Base-by-base conservation (phyloP, 2,888 invertebrate genomes). In the Piscicola geometra region DNA sequence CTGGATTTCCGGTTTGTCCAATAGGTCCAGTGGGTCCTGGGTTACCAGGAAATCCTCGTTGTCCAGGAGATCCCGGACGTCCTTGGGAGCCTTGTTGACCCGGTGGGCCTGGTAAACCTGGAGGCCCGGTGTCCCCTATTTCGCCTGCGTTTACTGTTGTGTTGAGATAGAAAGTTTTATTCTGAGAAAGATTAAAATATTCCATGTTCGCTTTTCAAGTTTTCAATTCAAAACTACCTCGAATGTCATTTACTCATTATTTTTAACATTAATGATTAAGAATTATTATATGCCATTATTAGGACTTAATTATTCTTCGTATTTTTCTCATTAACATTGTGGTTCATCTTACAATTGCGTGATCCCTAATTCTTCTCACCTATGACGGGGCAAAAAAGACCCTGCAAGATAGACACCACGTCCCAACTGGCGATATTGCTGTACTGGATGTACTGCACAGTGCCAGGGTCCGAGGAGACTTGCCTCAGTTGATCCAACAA, bases 21-120 rank as follows among this genome's bases (percentile, higher is more conserved):
- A 89, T 87, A 0, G 41, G n/a, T 18, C 77, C 77, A 66, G 47
- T 0, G 52, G 89, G 88, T 69, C 93, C 93, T 25, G 90, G 89
- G 1, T 89, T 88, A 21, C 93, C 93, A 82, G 86, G 86, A 35
- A 79, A 77, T 52, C 86, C 86, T 32, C 82, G 82, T 5, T 82
- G 80, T 79, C 91, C 86, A 50, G 25, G n/a, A 25, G 56, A 56
- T 21, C 82, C 69, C 32, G 80, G 80, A 79, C 83, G 77, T 78
- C 79, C 77, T 36, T 64, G 66, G 32, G 76, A 41, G 15, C 82
- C 72, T 30, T 80, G 80, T 78, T 83, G 77, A 76, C 80, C 78
- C 25, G 70, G 41, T 41, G 71, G 76, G 91, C 92, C 79, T 67
- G 64, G 41, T 72, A 88, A 87, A 68, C 77, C 77, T 25, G 71